phyloP scores from a whole-genome alignment of 2,797 vertebrate species.

The Choloepus didactylus region DNA sequence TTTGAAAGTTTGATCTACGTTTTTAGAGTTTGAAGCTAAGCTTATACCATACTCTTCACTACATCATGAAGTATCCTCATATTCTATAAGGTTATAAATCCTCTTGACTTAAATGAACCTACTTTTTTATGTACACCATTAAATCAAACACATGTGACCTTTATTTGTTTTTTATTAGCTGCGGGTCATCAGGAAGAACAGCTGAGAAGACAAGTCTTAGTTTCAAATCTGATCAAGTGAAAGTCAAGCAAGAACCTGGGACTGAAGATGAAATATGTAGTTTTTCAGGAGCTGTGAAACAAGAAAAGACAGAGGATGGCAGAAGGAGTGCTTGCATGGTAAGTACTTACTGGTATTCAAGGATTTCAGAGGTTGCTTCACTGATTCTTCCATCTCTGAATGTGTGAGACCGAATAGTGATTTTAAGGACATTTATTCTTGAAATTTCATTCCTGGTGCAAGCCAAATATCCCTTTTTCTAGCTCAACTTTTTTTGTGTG shows the following conservation, averaged over 20 bases:
- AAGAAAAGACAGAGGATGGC: conserved; percentile 94
- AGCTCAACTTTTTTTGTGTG: conserved; percentile 23
- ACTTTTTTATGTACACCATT: background rate
- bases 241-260: conserved; percentile 97
- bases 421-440: background rate
- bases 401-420: background rate
- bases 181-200: conserved; percentile 94
- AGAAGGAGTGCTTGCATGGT: conserved; percentile 98
- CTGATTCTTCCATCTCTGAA: background rate
- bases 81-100: background rate
- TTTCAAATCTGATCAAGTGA: conserved; percentile 93
- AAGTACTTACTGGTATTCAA: conserved; percentile 74
- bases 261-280: conserved; percentile 94
- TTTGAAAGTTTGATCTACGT: background rate
- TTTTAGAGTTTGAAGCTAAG: conserved; percentile 52
- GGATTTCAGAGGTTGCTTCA: background rate
- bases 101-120: background rate
- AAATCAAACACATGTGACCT: conserved; percentile 59
- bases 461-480: background rate
- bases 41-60: background rate
- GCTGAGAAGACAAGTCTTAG: conserved; percentile 87
- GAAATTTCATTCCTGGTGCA: background rate
- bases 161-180: conserved; percentile 87
- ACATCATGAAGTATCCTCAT: background rate
- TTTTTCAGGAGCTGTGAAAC: conserved; percentile 93